Evolutionary conservation across 2,797 vertebrate species (phyloP).

Genomic region (Xenopus petersii): DNA sequence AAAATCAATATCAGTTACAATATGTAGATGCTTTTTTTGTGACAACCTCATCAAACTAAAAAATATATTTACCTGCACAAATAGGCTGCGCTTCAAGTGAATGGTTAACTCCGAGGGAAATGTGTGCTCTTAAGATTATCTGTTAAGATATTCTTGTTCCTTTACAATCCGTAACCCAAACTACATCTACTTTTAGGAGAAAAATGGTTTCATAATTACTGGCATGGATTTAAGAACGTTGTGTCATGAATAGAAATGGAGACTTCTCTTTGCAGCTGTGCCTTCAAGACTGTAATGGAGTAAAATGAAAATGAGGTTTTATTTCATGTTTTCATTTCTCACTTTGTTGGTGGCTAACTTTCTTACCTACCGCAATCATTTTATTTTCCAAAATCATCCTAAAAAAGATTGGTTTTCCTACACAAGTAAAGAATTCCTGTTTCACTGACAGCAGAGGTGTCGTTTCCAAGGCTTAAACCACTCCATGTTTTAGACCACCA

Average conservation of each 20-base stretch:
- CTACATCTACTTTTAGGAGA: background rate
- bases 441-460: constrained; percentile 56
- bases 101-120: no score
- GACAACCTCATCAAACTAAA: no score
- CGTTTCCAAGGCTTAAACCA: constrained; percentile 60
- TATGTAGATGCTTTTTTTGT: no score
- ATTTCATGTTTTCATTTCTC: constrained; percentile 49
- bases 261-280: constrained; percentile 32
- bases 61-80: no score
- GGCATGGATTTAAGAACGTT: constrained; percentile 4
- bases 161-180: background rate
- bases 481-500: constrained; percentile 59
- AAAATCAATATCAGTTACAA: no score
- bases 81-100: no score
- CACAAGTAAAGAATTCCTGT: constrained; percentile 57
- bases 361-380: constrained; percentile 50
- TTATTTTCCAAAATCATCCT: constrained; percentile 54
- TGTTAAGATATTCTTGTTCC: no score
- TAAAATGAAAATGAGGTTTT: constrained; percentile 19
- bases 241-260: constrained; percentile 24
- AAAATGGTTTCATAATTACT: background rate
- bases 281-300: constrained; percentile 36
- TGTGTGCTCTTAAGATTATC: no score
- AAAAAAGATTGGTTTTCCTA: constrained; percentile 55
- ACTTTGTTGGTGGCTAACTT: constrained; percentile 47